Base-by-base conservation (phyloP, 1,140 invertebrate species). In the Acromyrmex echinatior region DNA sequence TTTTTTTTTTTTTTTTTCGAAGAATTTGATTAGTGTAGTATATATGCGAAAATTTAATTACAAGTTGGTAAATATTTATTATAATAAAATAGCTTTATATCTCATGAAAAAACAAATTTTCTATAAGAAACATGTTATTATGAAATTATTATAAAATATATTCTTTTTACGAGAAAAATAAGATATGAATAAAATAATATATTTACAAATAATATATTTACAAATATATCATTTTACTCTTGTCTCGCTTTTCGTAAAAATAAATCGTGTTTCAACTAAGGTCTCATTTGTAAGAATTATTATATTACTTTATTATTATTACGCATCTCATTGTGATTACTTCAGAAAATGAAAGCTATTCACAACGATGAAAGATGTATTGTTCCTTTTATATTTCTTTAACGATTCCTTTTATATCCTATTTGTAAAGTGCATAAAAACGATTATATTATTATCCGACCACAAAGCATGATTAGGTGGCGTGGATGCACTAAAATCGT, bases 401-500 rank as follows among this genome's bases (percentile, higher is more conserved):
- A 76, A 77, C 28, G 28, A 81, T 60, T 70, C 18, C 28, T 35
- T 39, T 45, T n/a, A 56, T 16, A 82, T 18, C n/a, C 4, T n/a
- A 45, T 39, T 25, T 35, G 45, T 51, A 18, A 49, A 70, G 14
- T 49, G 56, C 56, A 6, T 73, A 25, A 49, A 39, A 14, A 31
- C 28, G 45, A 68, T 39, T 14, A 14, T 66, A 79, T 79, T 78
- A 65, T 65, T 49, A 68, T 53, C 9, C 4, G n/a, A 80, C 62
- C 45, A 21, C 77, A 68, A 58, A 80, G 10, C 77, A 80, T 35
- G 62, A 68, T 68, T 80, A 14, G 45, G 5, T 68, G 31, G 3
- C 35, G 73, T 49, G 25, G 58, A 51, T 51, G 49, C 66, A 66
- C n/a, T 87, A 88, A 84, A 80, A 87, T 87, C 21, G 4, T 21